Evolutionary conservation across 1,140 invertebrate genomes (phyloP).

Genomic region (Pararge aegeria): DNA sequence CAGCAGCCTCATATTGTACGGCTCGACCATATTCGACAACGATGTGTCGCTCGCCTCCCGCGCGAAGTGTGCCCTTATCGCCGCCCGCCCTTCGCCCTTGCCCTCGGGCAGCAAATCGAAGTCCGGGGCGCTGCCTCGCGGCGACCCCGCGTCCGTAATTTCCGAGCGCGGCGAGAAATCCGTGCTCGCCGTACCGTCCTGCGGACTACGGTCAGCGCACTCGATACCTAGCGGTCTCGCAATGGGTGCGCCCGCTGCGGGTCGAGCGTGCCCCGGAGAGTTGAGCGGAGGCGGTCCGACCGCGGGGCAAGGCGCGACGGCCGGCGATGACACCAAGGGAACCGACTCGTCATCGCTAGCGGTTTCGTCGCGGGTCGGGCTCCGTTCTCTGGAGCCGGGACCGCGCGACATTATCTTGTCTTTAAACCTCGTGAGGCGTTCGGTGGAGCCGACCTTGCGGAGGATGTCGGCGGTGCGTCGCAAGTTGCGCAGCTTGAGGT

Average conservation of each 20-base stretch:
- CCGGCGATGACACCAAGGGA: constrained; percentile 76
- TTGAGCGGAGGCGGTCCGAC: constrained; percentile 1
- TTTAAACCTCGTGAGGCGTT: constrained; percentile 59
- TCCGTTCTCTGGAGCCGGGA: constrained; percentile 47
- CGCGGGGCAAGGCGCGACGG: constrained; percentile 7
- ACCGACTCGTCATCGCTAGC: constrained; percentile 83
- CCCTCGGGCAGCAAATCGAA: constrained; percentile 61
- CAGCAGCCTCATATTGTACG: constrained; percentile 68
- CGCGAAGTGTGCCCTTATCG: constrained; percentile 22
- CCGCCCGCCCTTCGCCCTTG: constrained; percentile 36
- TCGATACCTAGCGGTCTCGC: constrained; percentile 26
- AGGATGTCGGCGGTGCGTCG: constrained; percentile 55
- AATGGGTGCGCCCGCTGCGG: constrained; percentile 20
- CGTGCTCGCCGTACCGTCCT: constrained; percentile 30
- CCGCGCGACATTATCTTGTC: constrained; percentile 65
- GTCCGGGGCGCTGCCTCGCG: constrained; percentile 39
- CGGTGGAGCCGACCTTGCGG: constrained; percentile 57
- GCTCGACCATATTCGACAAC: constrained; percentile 61
- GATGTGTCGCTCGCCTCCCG: constrained; percentile 47
- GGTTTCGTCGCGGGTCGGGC: constrained; percentile 46
- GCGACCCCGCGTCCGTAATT: constrained; percentile 54
- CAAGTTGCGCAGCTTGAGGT: constrained; percentile 46
- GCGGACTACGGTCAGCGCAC: constrained; percentile 22
- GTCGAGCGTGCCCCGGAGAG: constrained; percentile 10
- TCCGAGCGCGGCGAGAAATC: constrained; percentile 60